Evolutionary conservation across 2,888 invertebrate genomes (phyloP).

Genomic region (Apamea epomidion): DNA sequence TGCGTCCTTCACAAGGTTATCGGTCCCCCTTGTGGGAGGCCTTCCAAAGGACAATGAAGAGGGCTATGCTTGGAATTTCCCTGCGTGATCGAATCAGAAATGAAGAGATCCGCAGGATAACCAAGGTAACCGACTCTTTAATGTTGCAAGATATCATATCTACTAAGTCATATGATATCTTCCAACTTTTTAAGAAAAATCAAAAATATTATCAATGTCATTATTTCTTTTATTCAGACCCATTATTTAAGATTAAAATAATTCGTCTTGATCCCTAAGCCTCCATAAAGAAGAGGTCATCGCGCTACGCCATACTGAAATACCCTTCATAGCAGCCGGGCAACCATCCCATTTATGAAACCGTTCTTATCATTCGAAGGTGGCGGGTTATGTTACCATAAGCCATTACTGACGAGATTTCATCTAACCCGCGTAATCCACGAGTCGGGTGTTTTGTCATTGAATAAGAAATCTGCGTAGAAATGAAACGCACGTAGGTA

Average conservation of each 20-base stretch:
- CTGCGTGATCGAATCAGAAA: too few relatives aligned
- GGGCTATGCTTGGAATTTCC: too few relatives aligned
- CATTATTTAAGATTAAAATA: constrained; percentile 21
- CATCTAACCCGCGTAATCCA: constrained; percentile 58
- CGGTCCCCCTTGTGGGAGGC: too few relatives aligned
- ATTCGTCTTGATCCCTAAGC: neutral
- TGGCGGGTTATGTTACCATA: constrained; percentile 62
- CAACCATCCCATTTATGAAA: constrained; percentile 37
- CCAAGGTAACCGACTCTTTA: neutral
- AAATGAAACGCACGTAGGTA: neutral
- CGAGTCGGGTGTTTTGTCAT: constrained; percentile 30
- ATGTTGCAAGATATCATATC: neutral
- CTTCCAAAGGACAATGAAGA: too few relatives aligned
- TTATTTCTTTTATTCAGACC: too few relatives aligned
- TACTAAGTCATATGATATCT: neutral
- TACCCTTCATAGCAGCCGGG: constrained; percentile 3
- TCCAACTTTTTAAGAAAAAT: neutral
- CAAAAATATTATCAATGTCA: neutral
- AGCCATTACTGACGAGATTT: constrained; percentile 66
- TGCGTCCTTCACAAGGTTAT: too few relatives aligned
- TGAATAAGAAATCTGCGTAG: constrained; percentile 12
- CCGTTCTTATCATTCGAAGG: constrained; percentile 43
- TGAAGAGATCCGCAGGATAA: too few relatives aligned
- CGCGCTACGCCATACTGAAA: constrained; percentile 2
- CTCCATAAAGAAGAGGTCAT: constrained; percentile 3